A percentile compares a stretch with the other conserved stretches of the same genome.
Evolutionary conservation across 2,888 invertebrate genomes (phyloP).

Genomic region (Acrobasis consociella): DNA sequence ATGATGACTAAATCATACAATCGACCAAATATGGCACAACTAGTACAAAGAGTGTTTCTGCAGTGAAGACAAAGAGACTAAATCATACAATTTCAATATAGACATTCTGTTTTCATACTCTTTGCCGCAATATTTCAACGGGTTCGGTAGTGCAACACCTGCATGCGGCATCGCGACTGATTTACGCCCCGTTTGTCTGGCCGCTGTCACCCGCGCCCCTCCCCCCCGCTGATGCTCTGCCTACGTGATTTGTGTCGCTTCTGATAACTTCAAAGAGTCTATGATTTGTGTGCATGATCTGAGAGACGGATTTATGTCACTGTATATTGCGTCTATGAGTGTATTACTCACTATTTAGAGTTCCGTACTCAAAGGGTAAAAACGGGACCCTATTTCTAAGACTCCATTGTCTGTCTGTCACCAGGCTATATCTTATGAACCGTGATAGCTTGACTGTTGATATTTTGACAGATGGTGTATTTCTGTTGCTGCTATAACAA

Average conservation of each 20-base stretch:
- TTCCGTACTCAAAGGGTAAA: too few relatives aligned
- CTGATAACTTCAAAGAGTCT: constrained; percentile 31
- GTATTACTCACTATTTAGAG: too few relatives aligned
- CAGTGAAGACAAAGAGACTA: too few relatives aligned
- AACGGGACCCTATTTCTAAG: too few relatives aligned
- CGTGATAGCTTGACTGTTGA: too few relatives aligned
- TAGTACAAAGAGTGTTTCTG: too few relatives aligned
- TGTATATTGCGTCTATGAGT: neutral
- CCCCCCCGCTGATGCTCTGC: constrained; percentile 33
- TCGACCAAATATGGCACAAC: too few relatives aligned
- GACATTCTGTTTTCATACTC: constrained; percentile 39
- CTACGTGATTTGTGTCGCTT: constrained; percentile 36
- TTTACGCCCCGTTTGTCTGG: constrained; percentile 63
- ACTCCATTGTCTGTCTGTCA: too few relatives aligned
- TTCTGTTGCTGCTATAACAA: too few relatives aligned
- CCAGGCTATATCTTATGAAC: too few relatives aligned
- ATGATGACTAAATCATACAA: too few relatives aligned
- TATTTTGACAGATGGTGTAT: too few relatives aligned
- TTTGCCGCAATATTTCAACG: constrained; percentile 56
- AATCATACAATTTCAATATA: neutral
- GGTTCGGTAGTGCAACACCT: constrained; percentile 61
- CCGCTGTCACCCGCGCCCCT: constrained; percentile 25
- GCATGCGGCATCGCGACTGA: constrained; percentile 63
- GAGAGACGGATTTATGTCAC: neutral
- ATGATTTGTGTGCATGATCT: constrained; percentile 31